phyloP scores from a whole-genome alignment of 1,140 invertebrate species.

The Diprion similis region DNA sequence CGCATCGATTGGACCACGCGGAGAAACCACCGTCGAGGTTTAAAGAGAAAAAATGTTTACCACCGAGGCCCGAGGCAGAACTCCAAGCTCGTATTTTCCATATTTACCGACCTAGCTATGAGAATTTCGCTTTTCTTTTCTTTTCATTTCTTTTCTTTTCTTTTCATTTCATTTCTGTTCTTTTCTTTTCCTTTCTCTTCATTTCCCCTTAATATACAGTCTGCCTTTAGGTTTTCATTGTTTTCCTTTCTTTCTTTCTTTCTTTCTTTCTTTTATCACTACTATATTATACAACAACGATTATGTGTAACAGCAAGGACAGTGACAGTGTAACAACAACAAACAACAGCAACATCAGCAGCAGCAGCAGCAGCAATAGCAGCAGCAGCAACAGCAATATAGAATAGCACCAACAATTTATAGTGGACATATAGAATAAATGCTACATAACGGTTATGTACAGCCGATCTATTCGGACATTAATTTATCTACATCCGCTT shows the following conservation, averaged over 20 bases:
- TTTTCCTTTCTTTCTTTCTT: too few species aligned
- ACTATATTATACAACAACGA: too few species aligned
- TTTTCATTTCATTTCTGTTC: conserved; percentile 9
- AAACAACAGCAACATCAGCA: conserved; percentile 3
- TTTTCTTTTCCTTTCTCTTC: conserved; percentile 16
- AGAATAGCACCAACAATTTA: too few species aligned
- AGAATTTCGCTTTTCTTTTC: conserved; percentile 15
- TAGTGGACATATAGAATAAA: too few species aligned
- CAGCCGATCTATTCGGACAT: too few species aligned
- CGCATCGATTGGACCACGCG: too few species aligned
- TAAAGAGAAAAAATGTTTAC: neutral
- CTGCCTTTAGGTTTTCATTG: too few species aligned
- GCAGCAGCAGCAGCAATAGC: conserved; percentile 2
- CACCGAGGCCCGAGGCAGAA: conserved; percentile 4
- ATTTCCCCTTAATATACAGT: too few species aligned
- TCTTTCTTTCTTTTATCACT: too few species aligned
- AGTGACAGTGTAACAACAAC: neutral
- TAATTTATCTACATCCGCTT: too few species aligned
- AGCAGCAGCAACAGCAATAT: neutral
- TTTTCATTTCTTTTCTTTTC: conserved; percentile 14
- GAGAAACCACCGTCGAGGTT: neutral
- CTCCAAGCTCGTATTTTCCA: neutral
- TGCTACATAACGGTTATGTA: too few species aligned
- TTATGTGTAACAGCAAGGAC: neutral
- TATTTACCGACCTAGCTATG: neutral